These are phyloP conservation scores for Passer montanus DNA, from an alignment of 2,113 vertebrate genomes.

Conservation along the genomic window DNA sequence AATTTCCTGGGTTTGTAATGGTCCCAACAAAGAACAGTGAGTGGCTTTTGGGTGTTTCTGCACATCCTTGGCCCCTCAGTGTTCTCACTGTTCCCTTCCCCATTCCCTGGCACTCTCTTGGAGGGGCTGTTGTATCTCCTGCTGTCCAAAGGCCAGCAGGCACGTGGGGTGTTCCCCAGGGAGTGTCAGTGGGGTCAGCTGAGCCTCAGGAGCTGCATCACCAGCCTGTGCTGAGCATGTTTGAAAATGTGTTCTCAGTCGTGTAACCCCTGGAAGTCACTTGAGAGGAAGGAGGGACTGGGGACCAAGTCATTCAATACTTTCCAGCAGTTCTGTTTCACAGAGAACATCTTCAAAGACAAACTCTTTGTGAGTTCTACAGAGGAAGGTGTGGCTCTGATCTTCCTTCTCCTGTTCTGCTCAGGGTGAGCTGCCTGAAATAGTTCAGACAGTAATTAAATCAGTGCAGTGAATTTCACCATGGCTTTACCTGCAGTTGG, in stretches of 20 bases:
- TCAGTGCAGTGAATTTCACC: not conserved
- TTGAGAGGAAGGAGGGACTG: not conserved
- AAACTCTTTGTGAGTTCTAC: not conserved
- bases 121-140: not conserved
- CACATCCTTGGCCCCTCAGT: not conserved
- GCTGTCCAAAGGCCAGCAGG: not conserved
- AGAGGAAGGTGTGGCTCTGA: not conserved
- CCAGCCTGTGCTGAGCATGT: not conserved
- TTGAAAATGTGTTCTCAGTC: not conserved
- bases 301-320: not conserved
- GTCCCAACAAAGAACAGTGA: not conserved
- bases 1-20: not conserved
- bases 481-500: not conserved
- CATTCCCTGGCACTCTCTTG: not conserved
- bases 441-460: not conserved
- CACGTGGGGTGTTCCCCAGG: accelerated
- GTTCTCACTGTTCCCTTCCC: not conserved
- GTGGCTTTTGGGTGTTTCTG: not conserved
- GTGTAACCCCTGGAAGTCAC: not conserved
- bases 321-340: not conserved
- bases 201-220: not conserved
- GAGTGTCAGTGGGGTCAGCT: not conserved
- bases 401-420: not conserved
- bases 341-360: not conserved
- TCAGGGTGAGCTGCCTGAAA: not conserved